Evolutionary conservation across 2,113 vertebrate species (phyloP).

Genomic region (Gyps fulvus): DNA sequence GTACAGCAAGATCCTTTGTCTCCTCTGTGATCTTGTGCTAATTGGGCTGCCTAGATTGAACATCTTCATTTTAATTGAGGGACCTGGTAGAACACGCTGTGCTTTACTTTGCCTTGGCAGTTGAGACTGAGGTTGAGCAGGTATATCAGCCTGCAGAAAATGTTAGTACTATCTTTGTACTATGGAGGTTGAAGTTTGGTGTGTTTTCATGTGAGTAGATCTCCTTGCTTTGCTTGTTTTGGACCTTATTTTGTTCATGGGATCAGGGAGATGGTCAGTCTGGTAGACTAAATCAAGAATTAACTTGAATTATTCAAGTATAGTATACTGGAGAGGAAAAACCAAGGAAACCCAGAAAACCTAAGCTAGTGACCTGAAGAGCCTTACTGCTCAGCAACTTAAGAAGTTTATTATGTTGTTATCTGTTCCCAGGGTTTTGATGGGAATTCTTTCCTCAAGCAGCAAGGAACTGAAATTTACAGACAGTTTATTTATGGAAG

Average conservation of each 20-base stretch:
- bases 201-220: neutral
- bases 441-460: neutral
- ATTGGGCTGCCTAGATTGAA: neutral
- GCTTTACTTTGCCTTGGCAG: neutral
- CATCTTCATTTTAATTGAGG: neutral
- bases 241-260: neutral
- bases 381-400: neutral
- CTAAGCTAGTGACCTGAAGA: neutral
- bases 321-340: neutral
- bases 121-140: neutral
- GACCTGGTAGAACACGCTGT: neutral
- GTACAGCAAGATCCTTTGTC: neutral
- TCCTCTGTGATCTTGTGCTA: neutral
- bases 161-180: neutral
- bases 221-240: neutral
- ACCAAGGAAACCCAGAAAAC: neutral
- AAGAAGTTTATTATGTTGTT: neutral
- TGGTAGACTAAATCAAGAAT: neutral
- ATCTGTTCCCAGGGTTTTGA: neutral
- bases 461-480: neutral
- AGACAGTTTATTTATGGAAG: neutral
- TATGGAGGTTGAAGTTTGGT: neutral
- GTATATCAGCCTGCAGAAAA: neutral
- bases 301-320: neutral
- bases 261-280: neutral